Evolutionary conservation across 2,797 vertebrate species (phyloP).

Genomic region (Peromyscus attwateri): DNA sequence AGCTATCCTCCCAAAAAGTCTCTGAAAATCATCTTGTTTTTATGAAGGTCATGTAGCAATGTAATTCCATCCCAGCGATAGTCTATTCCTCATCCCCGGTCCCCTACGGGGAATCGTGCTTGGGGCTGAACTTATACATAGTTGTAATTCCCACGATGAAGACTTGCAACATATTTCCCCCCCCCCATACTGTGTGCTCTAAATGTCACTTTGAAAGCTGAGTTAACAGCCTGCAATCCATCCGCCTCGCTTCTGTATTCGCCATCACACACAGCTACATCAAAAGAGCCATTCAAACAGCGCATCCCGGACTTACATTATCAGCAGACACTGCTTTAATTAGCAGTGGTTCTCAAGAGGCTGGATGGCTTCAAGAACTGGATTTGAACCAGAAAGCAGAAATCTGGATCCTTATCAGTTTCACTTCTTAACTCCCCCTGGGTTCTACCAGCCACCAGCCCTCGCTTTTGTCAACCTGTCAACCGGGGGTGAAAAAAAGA

Average conservation of each 20-base stretch:
- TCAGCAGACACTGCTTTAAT: slow-evolving; percentile 69
- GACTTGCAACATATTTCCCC: slow-evolving; percentile 70
- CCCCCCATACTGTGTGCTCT: slow-evolving; percentile 59
- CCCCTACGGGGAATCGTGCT: not conserved
- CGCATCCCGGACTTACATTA: slow-evolving; percentile 68
- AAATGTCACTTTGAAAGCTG: slow-evolving; percentile 70
- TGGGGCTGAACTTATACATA: slow-evolving; percentile 47
- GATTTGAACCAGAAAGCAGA: slow-evolving; percentile 57
- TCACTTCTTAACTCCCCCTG: slow-evolving; percentile 39
- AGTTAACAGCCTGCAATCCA: slow-evolving; percentile 54
- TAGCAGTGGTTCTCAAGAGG: slow-evolving; percentile 76
- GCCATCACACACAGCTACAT: slow-evolving; percentile 60
- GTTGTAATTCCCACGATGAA: slow-evolving; percentile 61
- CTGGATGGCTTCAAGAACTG: slow-evolving; percentile 71
- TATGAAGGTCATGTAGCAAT: slow-evolving; percentile 55
- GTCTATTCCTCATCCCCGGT: slow-evolving; percentile 50
- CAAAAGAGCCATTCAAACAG: slow-evolving; percentile 76
- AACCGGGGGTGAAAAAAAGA: not conserved
- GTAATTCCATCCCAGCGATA: slow-evolving; percentile 33
- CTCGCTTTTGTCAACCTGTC: slow-evolving; percentile 31
- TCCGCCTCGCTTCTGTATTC: slow-evolving; percentile 57
- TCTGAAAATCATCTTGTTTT: slow-evolving; percentile 65
- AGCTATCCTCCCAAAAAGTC: slow-evolving; percentile 16
- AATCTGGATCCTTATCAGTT: slow-evolving; percentile 65
- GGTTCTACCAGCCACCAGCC: not conserved